These are phyloP conservation scores for Mermis nigrescens DNA, from an alignment of 2,888 invertebrate species.

Conservation along the genomic window DNA sequence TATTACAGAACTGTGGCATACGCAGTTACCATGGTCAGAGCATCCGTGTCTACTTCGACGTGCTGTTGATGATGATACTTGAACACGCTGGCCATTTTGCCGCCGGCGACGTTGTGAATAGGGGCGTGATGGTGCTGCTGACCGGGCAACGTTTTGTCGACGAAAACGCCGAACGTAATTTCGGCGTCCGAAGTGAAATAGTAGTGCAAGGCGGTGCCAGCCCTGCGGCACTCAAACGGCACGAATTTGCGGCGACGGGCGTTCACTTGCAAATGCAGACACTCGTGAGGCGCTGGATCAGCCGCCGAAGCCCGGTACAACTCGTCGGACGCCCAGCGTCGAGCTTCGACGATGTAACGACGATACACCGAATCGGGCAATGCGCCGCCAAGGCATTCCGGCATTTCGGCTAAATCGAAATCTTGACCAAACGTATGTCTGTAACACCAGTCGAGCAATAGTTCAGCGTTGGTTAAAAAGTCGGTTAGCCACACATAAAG, in stretches of 20 bases:
- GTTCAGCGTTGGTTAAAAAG: too few species aligned
- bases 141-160: not conserved
- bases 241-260: not conserved
- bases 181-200: constrained; percentile 29
- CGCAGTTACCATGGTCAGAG: not conserved
- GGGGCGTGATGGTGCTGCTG: too few species aligned
- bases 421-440: not conserved
- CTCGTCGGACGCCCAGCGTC: not conserved
- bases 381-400: constrained; percentile 2
- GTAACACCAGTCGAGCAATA: too few species aligned
- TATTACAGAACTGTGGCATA: not conserved
- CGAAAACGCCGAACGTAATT: constrained; percentile 27
- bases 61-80: too few species aligned
- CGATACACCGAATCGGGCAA: constrained; percentile 11
- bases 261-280: not conserved
- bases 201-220: constrained; percentile 19
- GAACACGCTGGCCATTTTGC: too few species aligned
- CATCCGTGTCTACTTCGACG: too few species aligned
- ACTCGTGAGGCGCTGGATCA: not conserved
- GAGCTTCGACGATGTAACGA: constrained; percentile 23
- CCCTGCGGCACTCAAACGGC: not conserved
- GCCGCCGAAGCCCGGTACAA: not conserved
- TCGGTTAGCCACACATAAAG: too few species aligned
- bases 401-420: not conserved
- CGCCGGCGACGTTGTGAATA: too few species aligned